Percentiles rank a stretch among this genome's conserved stretches.
These are phyloP conservation scores for Ornithorhynchus anatinus DNA, from an alignment of 2,113 vertebrate species.

Conservation along the genomic window DNA sequence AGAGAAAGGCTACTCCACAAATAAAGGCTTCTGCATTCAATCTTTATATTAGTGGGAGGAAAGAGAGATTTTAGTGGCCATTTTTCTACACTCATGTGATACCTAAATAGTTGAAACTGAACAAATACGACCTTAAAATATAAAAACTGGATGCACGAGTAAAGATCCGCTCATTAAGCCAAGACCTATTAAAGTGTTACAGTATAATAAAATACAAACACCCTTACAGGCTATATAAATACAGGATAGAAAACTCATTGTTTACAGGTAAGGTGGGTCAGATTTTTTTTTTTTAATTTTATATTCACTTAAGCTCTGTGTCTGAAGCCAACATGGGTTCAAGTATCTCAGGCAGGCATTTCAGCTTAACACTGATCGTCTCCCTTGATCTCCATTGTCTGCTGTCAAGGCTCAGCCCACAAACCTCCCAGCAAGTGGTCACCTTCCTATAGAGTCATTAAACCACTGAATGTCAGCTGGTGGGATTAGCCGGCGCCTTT, in stretches of 20 bases:
- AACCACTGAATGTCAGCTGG: slow-evolving; percentile 70
- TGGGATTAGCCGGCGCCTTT: slow-evolving; percentile 66
- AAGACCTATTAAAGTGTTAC: slow-evolving; percentile 24
- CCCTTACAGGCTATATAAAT: slow-evolving; percentile 16
- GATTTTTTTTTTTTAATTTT: not conserved
- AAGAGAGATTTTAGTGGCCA: slow-evolving; percentile 16
- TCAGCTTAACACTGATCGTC: slow-evolving; percentile 57
- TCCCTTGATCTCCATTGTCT: slow-evolving; percentile 74
- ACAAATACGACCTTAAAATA: slow-evolving; percentile 35
- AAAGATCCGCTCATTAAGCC: slow-evolving; percentile 45
- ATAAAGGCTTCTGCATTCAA: slow-evolving; percentile 7
- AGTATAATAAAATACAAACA: slow-evolving; percentile 37
- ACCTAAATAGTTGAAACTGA: slow-evolving; percentile 18
- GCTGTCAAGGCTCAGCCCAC: slow-evolving; percentile 48
- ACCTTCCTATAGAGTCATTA: slow-evolving; percentile 73
- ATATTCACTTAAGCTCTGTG: slow-evolving; percentile 57
- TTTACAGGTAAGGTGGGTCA: slow-evolving; percentile 23
- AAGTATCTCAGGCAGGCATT: slow-evolving; percentile 63
- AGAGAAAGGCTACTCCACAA: slow-evolving; percentile 8
- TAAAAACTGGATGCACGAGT: slow-evolving; percentile 28
- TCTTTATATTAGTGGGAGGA: slow-evolving; percentile 11
- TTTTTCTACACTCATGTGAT: not conserved
- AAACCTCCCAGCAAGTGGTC: slow-evolving; percentile 70
- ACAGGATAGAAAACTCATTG: slow-evolving; percentile 25
- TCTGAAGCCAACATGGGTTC: slow-evolving; percentile 66